Percentiles rank a stretch among this genome's conserved stretches.
phyloP scores from a whole-genome alignment of 2,113 vertebrate genomes.

The Syrrhaptes paradoxus region DNA sequence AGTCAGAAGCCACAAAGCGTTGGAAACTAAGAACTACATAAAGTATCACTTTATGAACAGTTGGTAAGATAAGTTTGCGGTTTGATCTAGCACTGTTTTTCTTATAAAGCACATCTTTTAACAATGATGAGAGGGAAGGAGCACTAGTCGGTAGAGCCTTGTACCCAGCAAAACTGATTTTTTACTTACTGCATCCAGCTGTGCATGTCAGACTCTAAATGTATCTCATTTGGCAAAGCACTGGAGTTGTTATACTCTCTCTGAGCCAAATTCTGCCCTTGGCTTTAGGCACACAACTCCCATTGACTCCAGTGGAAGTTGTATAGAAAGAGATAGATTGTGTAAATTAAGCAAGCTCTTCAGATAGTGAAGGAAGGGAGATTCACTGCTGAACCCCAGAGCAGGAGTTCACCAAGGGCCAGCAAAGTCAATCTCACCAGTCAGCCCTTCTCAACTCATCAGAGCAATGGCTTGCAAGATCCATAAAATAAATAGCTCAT shows the following conservation, averaged over 20 bases:
- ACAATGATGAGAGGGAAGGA: constrained; percentile 17
- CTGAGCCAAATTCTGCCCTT: constrained; percentile 60
- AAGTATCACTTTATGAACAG: background rate
- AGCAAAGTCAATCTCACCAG: background rate
- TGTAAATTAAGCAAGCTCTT: constrained; percentile 41
- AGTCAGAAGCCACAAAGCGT: background rate
- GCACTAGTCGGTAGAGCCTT: constrained; percentile 8
- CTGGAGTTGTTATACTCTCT: constrained; percentile 33
- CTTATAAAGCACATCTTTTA: constrained; percentile 11
- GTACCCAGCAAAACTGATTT: constrained; percentile 51
- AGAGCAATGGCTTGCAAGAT: background rate
- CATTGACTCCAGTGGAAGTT: constrained; percentile 53
- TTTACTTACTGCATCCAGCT: constrained; percentile 54
- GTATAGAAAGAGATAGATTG: constrained; percentile 45
- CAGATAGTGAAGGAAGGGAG: background rate
- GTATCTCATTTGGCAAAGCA: constrained; percentile 64
- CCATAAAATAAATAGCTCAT: background rate
- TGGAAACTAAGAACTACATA: background rate
- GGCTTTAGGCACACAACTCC: constrained; percentile 51
- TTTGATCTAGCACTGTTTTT: constrained; percentile 14
- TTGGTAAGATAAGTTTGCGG: background rate
- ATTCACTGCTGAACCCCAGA: background rate
- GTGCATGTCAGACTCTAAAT: constrained; percentile 67
- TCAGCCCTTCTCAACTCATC: background rate
- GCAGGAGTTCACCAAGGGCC: constrained; percentile 18